Evolutionary conservation across 2,888 invertebrate species (phyloP).

Genomic region (Caenorhabditis sp.): DNA sequence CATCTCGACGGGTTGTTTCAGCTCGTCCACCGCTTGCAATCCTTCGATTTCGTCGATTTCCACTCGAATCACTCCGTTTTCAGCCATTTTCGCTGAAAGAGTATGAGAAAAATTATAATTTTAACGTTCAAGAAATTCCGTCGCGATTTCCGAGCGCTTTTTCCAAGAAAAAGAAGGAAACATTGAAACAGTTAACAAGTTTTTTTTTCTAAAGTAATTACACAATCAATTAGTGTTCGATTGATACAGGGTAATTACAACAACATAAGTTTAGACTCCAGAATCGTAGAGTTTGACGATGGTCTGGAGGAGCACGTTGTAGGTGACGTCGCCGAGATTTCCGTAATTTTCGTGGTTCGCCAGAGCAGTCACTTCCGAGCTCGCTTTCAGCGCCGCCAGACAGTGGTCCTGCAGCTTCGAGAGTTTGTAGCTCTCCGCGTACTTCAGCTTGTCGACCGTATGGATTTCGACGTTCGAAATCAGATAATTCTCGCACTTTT

Average conservation of each 20-base stretch:
- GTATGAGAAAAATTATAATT: no score
- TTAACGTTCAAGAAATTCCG: no score
- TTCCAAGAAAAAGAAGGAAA: no score
- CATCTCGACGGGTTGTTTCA: neutral
- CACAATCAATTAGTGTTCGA: no score
- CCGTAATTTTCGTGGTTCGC: neutral
- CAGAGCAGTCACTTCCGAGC: neutral
- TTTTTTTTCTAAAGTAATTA: no score
- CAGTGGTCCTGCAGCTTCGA: conserved; percentile 3
- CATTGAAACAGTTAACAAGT: no score
- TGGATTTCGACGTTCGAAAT: neutral
- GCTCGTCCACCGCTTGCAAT: neutral
- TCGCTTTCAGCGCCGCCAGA: neutral
- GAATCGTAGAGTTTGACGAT: neutral
- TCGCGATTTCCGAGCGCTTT: no score
- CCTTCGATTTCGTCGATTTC: neutral
- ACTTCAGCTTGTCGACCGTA: neutral
- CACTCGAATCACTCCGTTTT: neutral
- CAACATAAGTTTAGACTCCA: no score
- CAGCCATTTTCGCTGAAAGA: neutral
- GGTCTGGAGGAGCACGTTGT: neutral
- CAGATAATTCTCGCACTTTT: neutral
- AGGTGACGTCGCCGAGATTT: neutral
- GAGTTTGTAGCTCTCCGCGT: conserved; percentile 1
- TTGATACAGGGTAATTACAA: no score